Evolutionary conservation across 2,888 invertebrate species (phyloP), one percentile per base, ranked within the genome.

Genomic region (Steinernema scapterisci): DNA sequence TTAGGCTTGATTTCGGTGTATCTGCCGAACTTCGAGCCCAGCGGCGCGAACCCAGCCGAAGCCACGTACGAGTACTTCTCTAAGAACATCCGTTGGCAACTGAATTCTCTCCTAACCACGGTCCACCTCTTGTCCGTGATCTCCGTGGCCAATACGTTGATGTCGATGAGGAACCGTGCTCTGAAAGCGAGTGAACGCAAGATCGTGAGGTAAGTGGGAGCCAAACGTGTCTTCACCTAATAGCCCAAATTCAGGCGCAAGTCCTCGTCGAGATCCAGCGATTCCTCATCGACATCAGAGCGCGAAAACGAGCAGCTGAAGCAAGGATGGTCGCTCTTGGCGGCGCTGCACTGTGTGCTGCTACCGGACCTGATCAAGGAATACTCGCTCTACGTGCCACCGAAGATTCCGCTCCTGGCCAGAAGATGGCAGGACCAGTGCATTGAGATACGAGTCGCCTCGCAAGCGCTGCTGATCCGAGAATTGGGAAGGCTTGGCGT

Each of bases 381-480:
- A 0, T 75, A 89, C 86, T 93, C 93, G 45, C 91, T 91, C 77
- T 95, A 94, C 89, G 94, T 95, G 88, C 91, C 95, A n/a, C 96
- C 97, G 0, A 94, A 95, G 89, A 94, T 99, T 3, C 97, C 99
- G 89, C 94, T 96, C 92, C 91, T 99, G 90, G 97, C 97, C 0
- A 92, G 96, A 21, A 91, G 85, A 78, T 99, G 99, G 99, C 97
- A 99, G 88, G 97, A 99, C 89, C 94, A 96, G 84, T 99, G 97
- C 88, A 91, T 97, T 5, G 97, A 99, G 91, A 91, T 92, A 45
- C 91, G 99, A 3, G 96, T 97, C 89, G 97, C 97, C 0, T 94
- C 97, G 0, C 99, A 99, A 87, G 96, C 97, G 11, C 90, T 99
- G 43, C 90, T 99, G 0, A 90, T 97, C 16, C 95, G 97, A 0